phyloP scores from a whole-genome alignment of 2,797 vertebrate species.

The Hafferia zeledoni region DNA sequence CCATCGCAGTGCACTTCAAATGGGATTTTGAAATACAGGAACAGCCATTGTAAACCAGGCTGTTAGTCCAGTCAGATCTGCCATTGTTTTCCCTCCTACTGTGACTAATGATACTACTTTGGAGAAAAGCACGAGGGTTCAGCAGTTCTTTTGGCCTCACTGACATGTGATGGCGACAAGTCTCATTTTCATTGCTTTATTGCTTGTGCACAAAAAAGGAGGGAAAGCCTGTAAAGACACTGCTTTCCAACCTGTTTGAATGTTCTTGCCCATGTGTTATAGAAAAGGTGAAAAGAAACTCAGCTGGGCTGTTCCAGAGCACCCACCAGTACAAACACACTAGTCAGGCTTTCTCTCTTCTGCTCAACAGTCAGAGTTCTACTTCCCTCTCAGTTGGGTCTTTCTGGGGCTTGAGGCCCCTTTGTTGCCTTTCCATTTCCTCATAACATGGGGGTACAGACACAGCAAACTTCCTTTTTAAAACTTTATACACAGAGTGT shows the following conservation, averaged over 20 bases:
- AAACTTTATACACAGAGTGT: too few species aligned
- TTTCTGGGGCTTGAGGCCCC: not conserved
- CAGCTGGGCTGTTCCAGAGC: not conserved
- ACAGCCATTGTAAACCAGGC: not conserved
- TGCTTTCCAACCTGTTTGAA: not conserved
- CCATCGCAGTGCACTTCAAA: not conserved
- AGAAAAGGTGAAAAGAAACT: not conserved
- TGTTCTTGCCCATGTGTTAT: not conserved
- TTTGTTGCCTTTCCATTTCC: not conserved
- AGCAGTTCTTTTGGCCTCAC: not conserved
- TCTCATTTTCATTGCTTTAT: not conserved
- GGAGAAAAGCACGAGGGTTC: not conserved
- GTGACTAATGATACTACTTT: not conserved
- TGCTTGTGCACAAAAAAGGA: not conserved
- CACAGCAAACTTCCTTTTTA: not conserved
- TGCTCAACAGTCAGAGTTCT: not conserved
- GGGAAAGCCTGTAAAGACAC: not conserved
- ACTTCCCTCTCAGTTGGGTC: not conserved
- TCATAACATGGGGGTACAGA: not conserved
- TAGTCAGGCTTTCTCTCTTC: not conserved
- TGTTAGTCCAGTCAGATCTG: not conserved
- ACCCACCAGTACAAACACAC: not conserved
- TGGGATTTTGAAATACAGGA: not conserved
- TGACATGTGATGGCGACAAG: not conserved
- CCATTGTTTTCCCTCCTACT: not conserved